These are phyloP conservation scores for Sigmodon hispidus DNA, from an alignment of 2,113 vertebrate genomes.

Conservation along the genomic window DNA sequence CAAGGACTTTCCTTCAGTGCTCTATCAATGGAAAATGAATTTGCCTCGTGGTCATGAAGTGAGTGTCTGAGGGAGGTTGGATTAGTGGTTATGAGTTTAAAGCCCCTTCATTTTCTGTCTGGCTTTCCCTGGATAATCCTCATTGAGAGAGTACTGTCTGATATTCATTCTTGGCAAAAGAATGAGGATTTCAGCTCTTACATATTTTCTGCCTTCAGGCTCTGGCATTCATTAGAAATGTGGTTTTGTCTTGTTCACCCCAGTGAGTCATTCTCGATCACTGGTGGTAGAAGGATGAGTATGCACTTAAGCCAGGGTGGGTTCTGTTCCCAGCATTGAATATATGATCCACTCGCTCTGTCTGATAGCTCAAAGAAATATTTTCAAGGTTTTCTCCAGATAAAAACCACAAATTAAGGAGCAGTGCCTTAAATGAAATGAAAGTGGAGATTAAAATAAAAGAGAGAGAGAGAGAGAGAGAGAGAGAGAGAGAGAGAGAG, in stretches of 20 bases:
- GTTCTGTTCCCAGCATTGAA: neutral
- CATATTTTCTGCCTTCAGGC: slow-evolving; percentile 10
- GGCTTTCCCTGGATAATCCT: neutral
- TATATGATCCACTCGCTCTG: neutral
- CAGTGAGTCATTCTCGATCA: neutral
- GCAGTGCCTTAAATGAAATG: slow-evolving; percentile 4
- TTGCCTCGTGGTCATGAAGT: neutral
- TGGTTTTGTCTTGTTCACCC: neutral
- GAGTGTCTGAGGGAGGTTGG: neutral
- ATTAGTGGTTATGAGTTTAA: slow-evolving; percentile 9
- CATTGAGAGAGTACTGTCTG: neutral
- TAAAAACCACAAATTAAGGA: slow-evolving; percentile 4
- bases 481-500: no score
- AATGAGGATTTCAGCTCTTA: neutral
- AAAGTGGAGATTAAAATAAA: neutral
- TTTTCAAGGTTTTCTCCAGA: neutral
- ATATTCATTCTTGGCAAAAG: slow-evolving; percentile 49
- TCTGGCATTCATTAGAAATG: neutral
- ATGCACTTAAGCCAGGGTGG: fast-evolving
- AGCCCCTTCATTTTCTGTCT: neutral
- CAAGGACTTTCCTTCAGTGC: slow-evolving; percentile 26
- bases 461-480: no score
- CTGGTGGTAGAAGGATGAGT: neutral
- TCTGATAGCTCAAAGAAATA: neutral
- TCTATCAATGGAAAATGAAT: slow-evolving; percentile 34